Percentiles rank a stretch among this genome's conserved stretches.
These are phyloP conservation scores for Bombyx huttoni DNA, from an alignment of 2,888 invertebrate species.

Conservation along the genomic window DNA sequence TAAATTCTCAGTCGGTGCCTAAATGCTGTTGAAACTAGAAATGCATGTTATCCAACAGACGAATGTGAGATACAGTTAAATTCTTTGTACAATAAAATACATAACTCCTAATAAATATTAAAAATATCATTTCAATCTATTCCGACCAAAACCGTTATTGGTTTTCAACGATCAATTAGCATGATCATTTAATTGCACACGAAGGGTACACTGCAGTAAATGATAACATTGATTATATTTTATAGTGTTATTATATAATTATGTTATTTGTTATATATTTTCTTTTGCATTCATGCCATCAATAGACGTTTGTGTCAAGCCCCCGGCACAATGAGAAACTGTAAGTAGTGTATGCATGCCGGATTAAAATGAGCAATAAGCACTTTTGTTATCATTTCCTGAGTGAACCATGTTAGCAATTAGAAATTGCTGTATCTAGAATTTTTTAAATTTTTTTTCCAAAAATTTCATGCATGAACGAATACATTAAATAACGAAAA, in stretches of 20 bases:
- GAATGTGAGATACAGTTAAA: no score
- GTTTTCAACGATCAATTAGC: not conserved
- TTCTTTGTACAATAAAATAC: no score
- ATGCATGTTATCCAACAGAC: no score
- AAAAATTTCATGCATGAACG: not conserved
- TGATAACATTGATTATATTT: constrained; percentile 38
- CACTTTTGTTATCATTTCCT: constrained; percentile 57
- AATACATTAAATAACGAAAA: not conserved
- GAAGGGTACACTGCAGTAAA: constrained; percentile 26
- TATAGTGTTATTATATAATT: constrained; percentile 3
- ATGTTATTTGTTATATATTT: constrained; percentile 18
- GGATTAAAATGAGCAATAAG: constrained; percentile 19
- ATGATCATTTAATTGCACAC: not conserved
- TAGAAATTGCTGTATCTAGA: not conserved
- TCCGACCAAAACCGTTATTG: not conserved
- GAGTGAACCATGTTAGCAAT: constrained; percentile 22
- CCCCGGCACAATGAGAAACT: constrained; percentile 37
- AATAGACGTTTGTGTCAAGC: constrained; percentile 46
- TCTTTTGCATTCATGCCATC: constrained; percentile 37
- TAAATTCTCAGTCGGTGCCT: no score
- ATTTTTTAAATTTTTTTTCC: not conserved
- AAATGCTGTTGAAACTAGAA: no score
- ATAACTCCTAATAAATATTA: not conserved
- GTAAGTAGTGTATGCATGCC: constrained; percentile 53
- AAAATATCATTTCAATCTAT: not conserved